These are phyloP conservation scores for Imbricaverruca yamaguchii DNA, from an alignment of 2,888 invertebrate species.

Conservation along the genomic window DNA sequence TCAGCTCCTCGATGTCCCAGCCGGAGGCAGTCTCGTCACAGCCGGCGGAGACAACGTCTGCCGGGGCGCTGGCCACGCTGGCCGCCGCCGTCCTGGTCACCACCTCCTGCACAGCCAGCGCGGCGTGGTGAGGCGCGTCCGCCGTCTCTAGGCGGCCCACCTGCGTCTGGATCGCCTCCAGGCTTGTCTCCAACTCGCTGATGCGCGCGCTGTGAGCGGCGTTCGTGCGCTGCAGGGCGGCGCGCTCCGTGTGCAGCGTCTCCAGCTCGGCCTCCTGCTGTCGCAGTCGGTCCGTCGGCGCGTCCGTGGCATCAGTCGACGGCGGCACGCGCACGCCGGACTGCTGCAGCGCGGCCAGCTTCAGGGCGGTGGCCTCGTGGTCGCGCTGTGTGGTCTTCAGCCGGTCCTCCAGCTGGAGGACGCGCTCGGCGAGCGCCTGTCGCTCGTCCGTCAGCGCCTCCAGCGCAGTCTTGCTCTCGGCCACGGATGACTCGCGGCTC, in stretches of 20 bases:
- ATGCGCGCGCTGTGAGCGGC: neutral
- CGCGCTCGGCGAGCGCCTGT: conserved; percentile 34
- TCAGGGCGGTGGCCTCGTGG: neutral
- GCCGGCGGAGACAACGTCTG: neutral
- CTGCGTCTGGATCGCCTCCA: neutral
- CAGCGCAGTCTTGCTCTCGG: neutral
- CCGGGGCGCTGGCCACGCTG: neutral
- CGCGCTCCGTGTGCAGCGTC: neutral
- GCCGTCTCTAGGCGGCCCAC: neutral
- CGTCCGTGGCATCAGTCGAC: neutral
- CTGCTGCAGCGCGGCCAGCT: neutral
- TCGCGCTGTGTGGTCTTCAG: conserved; percentile 23
- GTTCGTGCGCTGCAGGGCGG: neutral
- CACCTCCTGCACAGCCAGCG: neutral
- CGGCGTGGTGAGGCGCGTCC: neutral
- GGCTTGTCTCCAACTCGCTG: neutral
- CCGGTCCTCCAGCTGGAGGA: conserved; percentile 30
- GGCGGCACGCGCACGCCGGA: neutral
- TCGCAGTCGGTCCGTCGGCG: neutral
- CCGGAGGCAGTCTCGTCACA: neutral
- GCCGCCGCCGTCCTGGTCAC: neutral
- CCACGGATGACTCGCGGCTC: neutral
- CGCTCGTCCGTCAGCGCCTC: conserved; percentile 34
- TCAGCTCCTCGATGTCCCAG: neutral
- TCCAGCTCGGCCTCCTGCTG: neutral